These are phyloP conservation scores for Larimichthys crocea DNA, from an alignment of 2,113 vertebrate genomes.

Conservation along the genomic window DNA sequence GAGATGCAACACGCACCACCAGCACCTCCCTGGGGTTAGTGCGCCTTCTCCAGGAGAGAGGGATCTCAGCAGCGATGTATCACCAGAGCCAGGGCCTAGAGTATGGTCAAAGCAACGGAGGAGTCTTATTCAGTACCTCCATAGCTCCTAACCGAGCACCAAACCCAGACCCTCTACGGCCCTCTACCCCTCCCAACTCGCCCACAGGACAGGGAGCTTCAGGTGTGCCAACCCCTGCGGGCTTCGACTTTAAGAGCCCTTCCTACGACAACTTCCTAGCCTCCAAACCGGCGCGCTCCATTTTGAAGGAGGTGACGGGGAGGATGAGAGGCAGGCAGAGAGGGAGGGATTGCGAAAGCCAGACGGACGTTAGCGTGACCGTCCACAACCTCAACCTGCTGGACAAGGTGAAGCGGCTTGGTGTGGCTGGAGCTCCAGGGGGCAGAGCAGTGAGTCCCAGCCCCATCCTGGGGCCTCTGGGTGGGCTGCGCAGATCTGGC, in stretches of 20 bases:
- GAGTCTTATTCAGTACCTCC: slow-evolving; percentile 85
- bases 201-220: slow-evolving; percentile 77
- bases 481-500: slow-evolving; percentile 86
- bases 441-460: slow-evolving; percentile 79
- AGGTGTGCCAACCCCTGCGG: slow-evolving; percentile 76
- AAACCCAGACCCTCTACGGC: slow-evolving; percentile 83
- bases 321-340: slow-evolving; percentile 84
- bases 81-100: slow-evolving; percentile 92
- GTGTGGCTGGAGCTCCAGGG: slow-evolving; percentile 87
- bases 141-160: slow-evolving; percentile 80
- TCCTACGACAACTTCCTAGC: slow-evolving; percentile 97
- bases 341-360: slow-evolving; percentile 90
- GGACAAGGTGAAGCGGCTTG: slow-evolving; percentile 95
- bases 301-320: slow-evolving; percentile 91
- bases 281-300: slow-evolving; percentile 95
- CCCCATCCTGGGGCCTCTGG: slow-evolving; percentile 85
- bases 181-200: slow-evolving; percentile 92
- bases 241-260: slow-evolving; percentile 93
- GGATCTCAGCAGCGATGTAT: slow-evolving; percentile 96
- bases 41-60: slow-evolving; percentile 95
- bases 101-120: slow-evolving; percentile 77
- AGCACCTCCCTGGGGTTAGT: slow-evolving; percentile 97
- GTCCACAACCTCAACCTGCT: slow-evolving; percentile 96
- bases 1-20: slow-evolving; percentile 96
- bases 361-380: slow-evolving; percentile 95